Conservation (phyloP, 1,140 invertebrate genomes). For the Psilanteris sp. region DNA sequence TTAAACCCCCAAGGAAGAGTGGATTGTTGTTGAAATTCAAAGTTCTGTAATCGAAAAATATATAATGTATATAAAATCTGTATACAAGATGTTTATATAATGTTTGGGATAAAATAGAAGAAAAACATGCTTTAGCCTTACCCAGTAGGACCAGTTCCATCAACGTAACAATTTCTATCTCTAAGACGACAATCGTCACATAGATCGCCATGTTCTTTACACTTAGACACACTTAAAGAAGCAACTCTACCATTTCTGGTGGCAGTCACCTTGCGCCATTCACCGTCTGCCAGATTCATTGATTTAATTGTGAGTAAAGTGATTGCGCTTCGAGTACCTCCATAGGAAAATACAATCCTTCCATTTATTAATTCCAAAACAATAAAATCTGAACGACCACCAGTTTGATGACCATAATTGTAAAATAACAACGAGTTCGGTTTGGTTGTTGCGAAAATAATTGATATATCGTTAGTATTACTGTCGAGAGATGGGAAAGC, state of each 20-base stretch:
- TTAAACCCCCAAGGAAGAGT: conserved; percentile 91
- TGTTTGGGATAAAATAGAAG: too few species aligned
- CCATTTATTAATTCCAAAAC: conserved; percentile 93
- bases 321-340: conserved; percentile 91
- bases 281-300: conserved; percentile 88
- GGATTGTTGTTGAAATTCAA: conserved; percentile 95
- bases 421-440: conserved; percentile 91
- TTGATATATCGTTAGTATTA: conserved; percentile 93
- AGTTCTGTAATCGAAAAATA: conserved; percentile 82
- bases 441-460: conserved; percentile 94
- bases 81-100: too few species aligned
- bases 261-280: conserved; percentile 95
- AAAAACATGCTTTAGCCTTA: too few species aligned
- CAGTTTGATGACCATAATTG: conserved; percentile 92
- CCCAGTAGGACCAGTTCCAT: conserved; percentile 91
- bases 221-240: conserved; percentile 89
- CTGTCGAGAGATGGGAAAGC: conserved; percentile 90
- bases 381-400: conserved; percentile 94
- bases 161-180: conserved; percentile 89
- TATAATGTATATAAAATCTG: too few species aligned
- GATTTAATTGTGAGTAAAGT: conserved; percentile 86
- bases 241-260: conserved; percentile 92
- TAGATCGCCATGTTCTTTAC: conserved; percentile 90
- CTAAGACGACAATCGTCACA: conserved; percentile 92
- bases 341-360: conserved; percentile 92